phyloP scores from a whole-genome alignment of 2,797 vertebrate species.

The Bradypodion pumilum region DNA sequence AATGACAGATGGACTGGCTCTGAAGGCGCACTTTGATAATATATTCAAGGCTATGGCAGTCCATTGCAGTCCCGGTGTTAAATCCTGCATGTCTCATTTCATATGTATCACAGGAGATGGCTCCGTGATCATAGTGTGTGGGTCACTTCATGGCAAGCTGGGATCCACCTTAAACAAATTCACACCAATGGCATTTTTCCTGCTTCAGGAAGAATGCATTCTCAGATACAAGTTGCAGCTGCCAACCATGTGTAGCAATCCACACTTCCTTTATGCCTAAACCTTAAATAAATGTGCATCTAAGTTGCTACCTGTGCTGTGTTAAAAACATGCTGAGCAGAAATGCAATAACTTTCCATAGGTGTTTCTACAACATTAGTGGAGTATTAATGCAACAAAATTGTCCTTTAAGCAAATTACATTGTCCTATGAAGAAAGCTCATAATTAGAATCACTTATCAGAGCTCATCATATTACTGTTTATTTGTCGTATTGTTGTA shows the following conservation, averaged over 20 bases:
- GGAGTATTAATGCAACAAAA: background rate
- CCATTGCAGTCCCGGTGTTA: too few species aligned
- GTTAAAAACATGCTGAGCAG: background rate
- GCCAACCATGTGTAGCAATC: background rate
- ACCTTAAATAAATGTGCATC: background rate
- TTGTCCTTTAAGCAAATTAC: conserved; percentile 17
- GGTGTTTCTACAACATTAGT: background rate
- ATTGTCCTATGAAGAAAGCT: conserved; percentile 3
- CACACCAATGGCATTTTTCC: too few species aligned
- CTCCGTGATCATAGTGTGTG: too few species aligned
- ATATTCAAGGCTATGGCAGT: too few species aligned
- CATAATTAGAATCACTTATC: conserved; percentile 30
- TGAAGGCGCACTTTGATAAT: too few species aligned
- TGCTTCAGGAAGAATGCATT: too few species aligned
- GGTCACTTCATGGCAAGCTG: too few species aligned
- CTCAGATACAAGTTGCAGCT: too few species aligned
- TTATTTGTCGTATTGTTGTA: conserved; percentile 15
- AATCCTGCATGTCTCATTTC: too few species aligned
- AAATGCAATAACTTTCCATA: background rate
- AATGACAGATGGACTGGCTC: too few species aligned
- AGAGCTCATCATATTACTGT: conserved; percentile 14
- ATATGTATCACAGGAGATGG: too few species aligned
- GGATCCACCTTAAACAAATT: too few species aligned
- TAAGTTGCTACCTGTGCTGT: background rate
- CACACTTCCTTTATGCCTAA: background rate